These are phyloP conservation scores for Cynopterus brachyotis DNA, from an alignment of 2,113 vertebrate species.

Conservation along the genomic window DNA sequence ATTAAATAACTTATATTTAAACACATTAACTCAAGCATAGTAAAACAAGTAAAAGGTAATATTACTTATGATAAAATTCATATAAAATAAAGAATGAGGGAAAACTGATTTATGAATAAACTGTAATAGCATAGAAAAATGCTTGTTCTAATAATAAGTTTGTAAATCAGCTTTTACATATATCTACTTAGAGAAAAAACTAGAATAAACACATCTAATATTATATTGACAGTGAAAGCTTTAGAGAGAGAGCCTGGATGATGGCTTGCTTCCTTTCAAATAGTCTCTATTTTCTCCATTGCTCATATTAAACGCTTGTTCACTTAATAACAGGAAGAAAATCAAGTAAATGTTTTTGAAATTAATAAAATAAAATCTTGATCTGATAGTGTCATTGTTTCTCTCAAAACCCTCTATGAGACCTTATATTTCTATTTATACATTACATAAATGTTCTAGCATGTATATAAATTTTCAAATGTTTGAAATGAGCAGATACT, in stretches of 20 bases:
- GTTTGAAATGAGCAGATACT: background rate
- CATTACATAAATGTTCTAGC: background rate
- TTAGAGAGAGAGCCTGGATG: background rate
- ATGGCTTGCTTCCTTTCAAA: background rate
- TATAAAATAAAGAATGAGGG: constrained; percentile 1
- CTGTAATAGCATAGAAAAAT: background rate
- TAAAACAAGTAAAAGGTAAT: constrained; percentile 15
- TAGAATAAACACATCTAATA: background rate
- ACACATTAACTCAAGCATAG: constrained; percentile 19
- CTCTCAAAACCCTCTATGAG: background rate
- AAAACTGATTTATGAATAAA: constrained; percentile 25
- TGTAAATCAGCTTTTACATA: background rate
- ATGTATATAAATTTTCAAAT: background rate
- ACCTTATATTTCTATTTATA: background rate
- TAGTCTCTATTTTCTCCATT: background rate
- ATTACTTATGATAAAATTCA: constrained; percentile 31
- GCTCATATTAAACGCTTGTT: background rate
- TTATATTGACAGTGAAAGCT: background rate
- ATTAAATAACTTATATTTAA: constrained; percentile 34
- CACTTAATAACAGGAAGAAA: background rate
- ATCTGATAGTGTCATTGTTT: background rate
- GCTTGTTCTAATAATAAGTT: background rate
- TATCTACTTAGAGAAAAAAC: background rate
- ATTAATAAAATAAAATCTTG: background rate
- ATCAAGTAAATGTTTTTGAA: background rate